These are phyloP conservation scores for Tragelaphus imberbis DNA, from an alignment of 2,113 vertebrate species.

Conservation along the genomic window DNA sequence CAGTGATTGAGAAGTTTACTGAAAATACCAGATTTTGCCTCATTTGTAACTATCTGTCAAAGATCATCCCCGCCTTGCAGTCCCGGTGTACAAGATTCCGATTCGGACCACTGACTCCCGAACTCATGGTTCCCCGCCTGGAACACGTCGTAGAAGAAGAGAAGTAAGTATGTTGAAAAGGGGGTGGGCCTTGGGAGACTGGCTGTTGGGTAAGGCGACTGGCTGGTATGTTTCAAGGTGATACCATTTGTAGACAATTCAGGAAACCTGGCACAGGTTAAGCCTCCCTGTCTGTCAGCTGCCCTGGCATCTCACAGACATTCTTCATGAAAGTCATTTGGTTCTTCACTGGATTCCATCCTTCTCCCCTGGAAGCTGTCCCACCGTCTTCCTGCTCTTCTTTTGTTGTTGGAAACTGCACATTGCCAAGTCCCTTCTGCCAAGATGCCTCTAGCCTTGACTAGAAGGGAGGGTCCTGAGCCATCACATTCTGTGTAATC, in stretches of 20 bases:
- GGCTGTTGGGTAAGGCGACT: rapidly evolving
- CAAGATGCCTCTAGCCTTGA: not conserved
- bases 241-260: not conserved
- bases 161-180: conserved; percentile 76
- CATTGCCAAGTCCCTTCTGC: not conserved
- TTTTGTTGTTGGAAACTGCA: not conserved
- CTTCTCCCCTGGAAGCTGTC: not conserved
- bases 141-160: conserved; percentile 89
- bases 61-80: conserved; percentile 97
- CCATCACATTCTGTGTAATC: not conserved
- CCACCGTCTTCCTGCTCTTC: not conserved
- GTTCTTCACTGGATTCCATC: not conserved
- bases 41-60: conserved; percentile 98
- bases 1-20: conserved; percentile 98
- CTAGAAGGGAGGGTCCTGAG: conserved; percentile 9
- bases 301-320: not conserved
- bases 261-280: not conserved
- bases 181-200: not conserved
- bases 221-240: not conserved
- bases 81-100: conserved; percentile 97
- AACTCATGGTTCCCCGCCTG: conserved; percentile 94
- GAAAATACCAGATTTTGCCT: conserved; percentile 97
- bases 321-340: not conserved
- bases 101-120: conserved; percentile 91
- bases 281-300: not conserved